Evolutionary conservation across 2,113 vertebrate species (phyloP), one percentile per base, ranked within the genome.

Genomic region (cattle (Bos taurus)): DNA sequence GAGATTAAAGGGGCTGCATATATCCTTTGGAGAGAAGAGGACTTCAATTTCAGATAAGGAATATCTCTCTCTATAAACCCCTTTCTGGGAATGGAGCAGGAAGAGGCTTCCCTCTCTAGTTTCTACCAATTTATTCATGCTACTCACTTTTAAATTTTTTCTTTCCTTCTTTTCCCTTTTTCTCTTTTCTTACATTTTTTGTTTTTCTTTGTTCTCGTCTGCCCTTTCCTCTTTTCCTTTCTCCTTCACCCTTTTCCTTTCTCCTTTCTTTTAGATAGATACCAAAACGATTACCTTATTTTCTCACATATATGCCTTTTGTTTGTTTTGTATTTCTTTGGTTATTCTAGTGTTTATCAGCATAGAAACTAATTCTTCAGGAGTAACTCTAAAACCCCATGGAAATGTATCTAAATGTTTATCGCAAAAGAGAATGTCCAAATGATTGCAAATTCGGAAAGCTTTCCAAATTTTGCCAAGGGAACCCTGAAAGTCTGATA

Each of bases 371-470:
- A 74, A n/a, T 48, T 84, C 16, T 95, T 95, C 21, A 90, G 21
- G 56, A 85, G 12, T 54, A 92, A 90, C 82, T 82, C 10, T 77
- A 86, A 80, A 83, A 62, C 81, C 13, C 46, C 52, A 94, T 56
- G 71, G n/a, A 93, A 95, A 94, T 80, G 1, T 78, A 50, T 89
- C 52, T 57, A 96, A 94, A 90, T 62, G n/a, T 28, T 90, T 87
- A 56, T 9, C 40, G 59, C 36, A 94, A 92, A 92, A 36, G 25
- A 80, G 9, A 97, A 97, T 89, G 15, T 80, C 23, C 50, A 97
- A 94, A 95, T 33, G 28, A 74, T 26, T 71, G 12, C 11, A 92
- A 86, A 94, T 96, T 97, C 95, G 85, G 60, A 97, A 97, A 46
- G 46, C 33, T 93, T 96, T 57, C 59, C 85, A 84, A 93, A 85